Conservation (phyloP, 2,797 vertebrate genomes). For the Hydrolagus colliei region DNA sequence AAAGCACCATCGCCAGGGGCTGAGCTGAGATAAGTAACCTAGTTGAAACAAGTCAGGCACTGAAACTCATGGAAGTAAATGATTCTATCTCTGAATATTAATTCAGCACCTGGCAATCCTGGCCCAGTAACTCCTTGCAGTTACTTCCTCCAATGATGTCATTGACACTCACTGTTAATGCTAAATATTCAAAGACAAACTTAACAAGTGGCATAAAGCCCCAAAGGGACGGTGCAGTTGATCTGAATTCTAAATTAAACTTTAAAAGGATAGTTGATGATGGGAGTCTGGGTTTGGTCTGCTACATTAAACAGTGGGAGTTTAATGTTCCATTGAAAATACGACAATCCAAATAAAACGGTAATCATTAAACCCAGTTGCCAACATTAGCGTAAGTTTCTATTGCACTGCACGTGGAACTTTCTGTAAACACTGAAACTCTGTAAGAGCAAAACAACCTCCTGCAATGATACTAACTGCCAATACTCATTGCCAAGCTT, state of each 20-base stretch:
- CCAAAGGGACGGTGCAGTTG: background rate
- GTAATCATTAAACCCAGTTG: conserved; percentile 21
- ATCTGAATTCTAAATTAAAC: background rate
- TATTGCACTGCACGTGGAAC: background rate
- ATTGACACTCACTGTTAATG: background rate
- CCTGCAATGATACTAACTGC: no score
- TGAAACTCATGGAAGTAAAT: background rate
- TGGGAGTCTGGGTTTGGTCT: background rate
- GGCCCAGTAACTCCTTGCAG: background rate
- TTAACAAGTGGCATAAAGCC: background rate
- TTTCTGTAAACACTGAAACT: background rate
- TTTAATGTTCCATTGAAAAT: conserved; percentile 8
- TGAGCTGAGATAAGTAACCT: background rate
- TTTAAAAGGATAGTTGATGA: background rate
- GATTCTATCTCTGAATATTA: background rate
- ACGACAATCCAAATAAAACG: background rate
- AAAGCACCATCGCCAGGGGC: background rate
- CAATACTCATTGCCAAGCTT: no score
- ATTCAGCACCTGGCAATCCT: background rate
- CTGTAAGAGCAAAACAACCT: background rate
- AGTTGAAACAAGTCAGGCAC: background rate
- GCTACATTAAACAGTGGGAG: background rate
- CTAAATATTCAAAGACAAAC: background rate
- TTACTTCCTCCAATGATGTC: background rate
- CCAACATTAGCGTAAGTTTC: background rate